Evolutionary conservation across 2,888 invertebrate genomes (phyloP), one percentile per base, ranked within the genome.

Genomic region (Polydrusus pterygomalis): DNA sequence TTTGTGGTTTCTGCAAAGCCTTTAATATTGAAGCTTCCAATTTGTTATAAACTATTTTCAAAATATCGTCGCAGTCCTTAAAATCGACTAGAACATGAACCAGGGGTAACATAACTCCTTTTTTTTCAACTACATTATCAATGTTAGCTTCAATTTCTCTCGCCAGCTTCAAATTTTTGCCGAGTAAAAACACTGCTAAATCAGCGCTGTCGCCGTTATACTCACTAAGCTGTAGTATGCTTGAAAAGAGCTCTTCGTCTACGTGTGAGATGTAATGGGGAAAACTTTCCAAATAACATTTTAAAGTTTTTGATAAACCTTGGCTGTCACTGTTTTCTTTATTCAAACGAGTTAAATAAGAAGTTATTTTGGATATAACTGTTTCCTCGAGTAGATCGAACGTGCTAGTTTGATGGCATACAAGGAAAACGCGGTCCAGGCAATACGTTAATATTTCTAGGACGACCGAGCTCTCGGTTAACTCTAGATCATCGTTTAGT

Each of bases 1-100:
- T 93, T 77, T 92, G 92, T 0, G 93, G 93, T 82, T 93, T 93
- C 81, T 92, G 91, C 51, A 93, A 86, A 76, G 91, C 88, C 85
- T 92, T 92, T 64, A 88, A 85, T 43, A 95, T 90, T 77, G 92
- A 91, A 0, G 89, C 86, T 85, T 92, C 91, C 79, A 92, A 92
- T 81, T 90, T 89, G 56, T 89, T 87, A 82, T 90, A 93, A 69
- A 94, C 87, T 64, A 86, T 88, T 20, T 84, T 82, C 3, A 93
- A 84, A 30, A 92, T 86, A 25, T 89, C 86, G 45, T 89, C 86
- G 38, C 80, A 86, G 83, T 54, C 78, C 83, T 87, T 90, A 82
- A 91, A 83, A 82, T 88, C 77, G 82, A 89, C 81, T 78, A 89
- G 80, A 34, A 89, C 88, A 77, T 89, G 89, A 1, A 92, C 87